Percentiles rank a stretch among this genome's conserved stretches.
These are phyloP conservation scores for Microctenopoma lineatum DNA, from an alignment of 2,797 vertebrate species.

Conservation along the genomic window DNA sequence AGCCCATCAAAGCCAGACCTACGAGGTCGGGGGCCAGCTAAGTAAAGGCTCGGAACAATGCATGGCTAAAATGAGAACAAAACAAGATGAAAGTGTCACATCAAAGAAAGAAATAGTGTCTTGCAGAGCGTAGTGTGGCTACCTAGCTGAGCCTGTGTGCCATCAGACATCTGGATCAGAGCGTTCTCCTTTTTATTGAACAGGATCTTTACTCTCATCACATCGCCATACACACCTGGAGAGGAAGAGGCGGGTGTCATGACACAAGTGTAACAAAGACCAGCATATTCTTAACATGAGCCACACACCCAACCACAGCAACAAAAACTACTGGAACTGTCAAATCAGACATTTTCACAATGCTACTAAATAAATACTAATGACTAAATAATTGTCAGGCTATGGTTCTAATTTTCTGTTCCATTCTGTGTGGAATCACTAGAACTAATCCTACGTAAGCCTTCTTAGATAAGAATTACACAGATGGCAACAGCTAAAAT, in stretches of 20 bases:
- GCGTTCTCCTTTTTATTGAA: constrained; percentile 99
- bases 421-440: constrained; percentile 27
- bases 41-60: constrained; percentile 9
- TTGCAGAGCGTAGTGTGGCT: constrained; percentile 44
- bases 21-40: background rate
- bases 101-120: constrained; percentile 16
- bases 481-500: constrained; percentile 24
- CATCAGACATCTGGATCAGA: constrained; percentile 96
- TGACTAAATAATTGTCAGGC: constrained; percentile 24
- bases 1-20: constrained; percentile 4
- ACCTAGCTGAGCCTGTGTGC: constrained; percentile 97
- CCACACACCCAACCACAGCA: constrained; percentile 77
- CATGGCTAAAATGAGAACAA: background rate
- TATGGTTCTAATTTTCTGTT: constrained; percentile 46
- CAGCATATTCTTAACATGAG: constrained; percentile 31
- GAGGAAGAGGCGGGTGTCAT: constrained; percentile 53
- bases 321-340: constrained; percentile 55
- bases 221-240: constrained; percentile 95
- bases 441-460: constrained; percentile 49
- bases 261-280: constrained; percentile 18
- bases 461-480: constrained; percentile 31
- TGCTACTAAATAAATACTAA: constrained; percentile 20
- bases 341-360: constrained; percentile 35
- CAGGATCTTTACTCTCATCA: constrained; percentile 97
- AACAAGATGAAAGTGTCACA: constrained; percentile 18